Base-by-base conservation (phyloP, 2,888 invertebrate genomes). In the Sminthurinus aureus region DNA sequence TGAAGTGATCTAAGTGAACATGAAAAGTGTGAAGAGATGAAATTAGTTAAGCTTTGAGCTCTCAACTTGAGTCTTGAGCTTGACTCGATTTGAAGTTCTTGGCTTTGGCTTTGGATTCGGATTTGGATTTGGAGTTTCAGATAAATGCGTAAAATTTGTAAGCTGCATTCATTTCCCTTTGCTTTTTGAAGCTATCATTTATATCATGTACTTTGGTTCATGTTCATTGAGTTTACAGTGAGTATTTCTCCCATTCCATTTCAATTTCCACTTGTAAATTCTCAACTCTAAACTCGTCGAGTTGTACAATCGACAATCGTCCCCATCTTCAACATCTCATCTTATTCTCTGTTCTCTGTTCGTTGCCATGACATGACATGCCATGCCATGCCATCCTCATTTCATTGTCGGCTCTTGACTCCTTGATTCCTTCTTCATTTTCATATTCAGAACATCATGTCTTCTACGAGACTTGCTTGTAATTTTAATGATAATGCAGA, bases 381-480 rank as follows among this genome's bases (percentile, higher is more conserved):
- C 58, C 58, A 58, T 6, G 13, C 9, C 58, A 38, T 4, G 38
- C 58, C 18, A 13, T 15, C 18, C 58, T 58, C 58, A 58, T 58
- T 11, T 58, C 58, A 58, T 58, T 18, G 13, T 18, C 18, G 58
- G 18, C 15, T 58, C 1, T 58, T 3, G 2, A 6, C 58, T 58
- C 9, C 58, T 18, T 15, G n/a, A n/a, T 58, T 58, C 58, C 58
- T 58, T 58, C 71, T 71, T 64, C 52, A 78, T 78, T 64, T 78
- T 78, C 78, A 78, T 78, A 78, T 78, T 78, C 78, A 78, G 66
- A 64, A 26, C 26, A 12, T 22, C 9, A 3, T 20, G 20, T 22
- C 11, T 69, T 58, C 66, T 78, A 78, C 78, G 66, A 78, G 78
- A 78, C 78, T 58, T 78, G 78, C 64, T 13, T 78, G 52, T 78